Evolutionary conservation across 2,113 vertebrate genomes (phyloP), one percentile per base, ranked within the genome.

Genomic region (Platichthys flesus): DNA sequence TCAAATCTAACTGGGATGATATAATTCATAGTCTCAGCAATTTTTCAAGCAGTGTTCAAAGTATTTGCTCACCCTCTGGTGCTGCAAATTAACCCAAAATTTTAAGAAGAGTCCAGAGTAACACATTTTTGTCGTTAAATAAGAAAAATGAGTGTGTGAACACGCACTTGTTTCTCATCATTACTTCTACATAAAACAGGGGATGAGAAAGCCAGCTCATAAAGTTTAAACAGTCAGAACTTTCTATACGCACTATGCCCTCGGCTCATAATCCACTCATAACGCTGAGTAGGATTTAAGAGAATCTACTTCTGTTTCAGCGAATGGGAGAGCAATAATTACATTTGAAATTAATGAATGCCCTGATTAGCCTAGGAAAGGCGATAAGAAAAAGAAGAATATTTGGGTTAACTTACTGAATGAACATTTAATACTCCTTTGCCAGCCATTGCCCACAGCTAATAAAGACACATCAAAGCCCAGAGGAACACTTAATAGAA

Each of bases 251-350:
- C 28, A n/a, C 76, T 60, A 59, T 51, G 69, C 67, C 73, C 71
- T 52, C 72, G 73, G 78, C 73, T 85, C 73, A 78, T 86, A 87
- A 92, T 90, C 79, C 81, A 83, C 76, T 89, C 77, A 66, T 85
- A 85, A 87, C 79, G 74, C 76, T 89, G 79, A 90, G 84, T 72
- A 71, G 86, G 85, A 85, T 89, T 91, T 90, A 89, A 87, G 66
- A 82, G 72, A 88, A 85, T 89, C 72, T 85, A 80, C 81, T 70
- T 80, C 81, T 83, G 79, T 88, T 84, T 67, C 49, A 86, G 79
- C 85, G 79, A 90, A 83, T 68, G 61, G 72, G 59, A 80, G 81
- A 84, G 75, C 60, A 79, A 89, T 91, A 88, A 90, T 91, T 87
- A 90, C 65, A 79, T 77, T 78, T 70, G 78, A 89, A 91, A 90